A percentile compares a stretch with the other conserved stretches of the same genome.
Conservation (phyloP, 2,797 vertebrate species). For the Acestrorhynchus altus region DNA sequence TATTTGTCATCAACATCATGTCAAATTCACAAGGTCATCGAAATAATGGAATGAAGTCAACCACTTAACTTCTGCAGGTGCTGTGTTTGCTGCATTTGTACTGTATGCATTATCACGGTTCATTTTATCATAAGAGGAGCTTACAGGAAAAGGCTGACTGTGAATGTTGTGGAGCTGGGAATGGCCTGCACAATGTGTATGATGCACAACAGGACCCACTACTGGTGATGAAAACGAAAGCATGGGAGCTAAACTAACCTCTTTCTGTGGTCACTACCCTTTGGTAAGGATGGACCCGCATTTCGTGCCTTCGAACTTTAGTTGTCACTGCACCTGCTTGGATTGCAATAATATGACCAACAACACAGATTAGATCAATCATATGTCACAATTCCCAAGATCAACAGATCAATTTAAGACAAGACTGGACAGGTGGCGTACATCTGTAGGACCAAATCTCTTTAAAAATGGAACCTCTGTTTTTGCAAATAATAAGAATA, state of each 20-base stretch:
- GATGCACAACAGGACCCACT: slow-evolving; percentile 75
- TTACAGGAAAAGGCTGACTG: background rate
- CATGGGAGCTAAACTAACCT: slow-evolving; percentile 92
- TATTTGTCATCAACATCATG: slow-evolving; percentile 68
- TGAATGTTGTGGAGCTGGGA: slow-evolving; percentile 10
- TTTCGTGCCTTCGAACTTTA: slow-evolving; percentile 92
- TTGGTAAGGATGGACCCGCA: slow-evolving; percentile 95
- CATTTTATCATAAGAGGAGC: slow-evolving; percentile 2
- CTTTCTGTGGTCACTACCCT: slow-evolving; percentile 92
- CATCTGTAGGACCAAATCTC: slow-evolving; percentile 72
- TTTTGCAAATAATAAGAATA: slow-evolving; percentile 70
- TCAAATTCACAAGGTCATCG: slow-evolving; percentile 61
- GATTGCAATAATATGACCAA: slow-evolving; percentile 89
- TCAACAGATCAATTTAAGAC: slow-evolving; percentile 61
- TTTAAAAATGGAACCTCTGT: slow-evolving; percentile 70
- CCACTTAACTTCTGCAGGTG: slow-evolving; percentile 32
- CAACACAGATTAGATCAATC: slow-evolving; percentile 67
- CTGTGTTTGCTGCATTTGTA: slow-evolving; percentile 31
- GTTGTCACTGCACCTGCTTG: slow-evolving; percentile 93
- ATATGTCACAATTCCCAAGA: slow-evolving; percentile 66
- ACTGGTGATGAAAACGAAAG: slow-evolving; percentile 81
- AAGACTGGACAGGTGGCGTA: slow-evolving; percentile 79
- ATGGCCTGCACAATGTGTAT: slow-evolving; percentile 44
- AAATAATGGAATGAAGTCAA: slow-evolving; percentile 62
- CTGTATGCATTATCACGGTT: slow-evolving; percentile 34